Evolutionary conservation across 2,888 invertebrate species (phyloP).

Genomic region (Dioctria rufipes): DNA sequence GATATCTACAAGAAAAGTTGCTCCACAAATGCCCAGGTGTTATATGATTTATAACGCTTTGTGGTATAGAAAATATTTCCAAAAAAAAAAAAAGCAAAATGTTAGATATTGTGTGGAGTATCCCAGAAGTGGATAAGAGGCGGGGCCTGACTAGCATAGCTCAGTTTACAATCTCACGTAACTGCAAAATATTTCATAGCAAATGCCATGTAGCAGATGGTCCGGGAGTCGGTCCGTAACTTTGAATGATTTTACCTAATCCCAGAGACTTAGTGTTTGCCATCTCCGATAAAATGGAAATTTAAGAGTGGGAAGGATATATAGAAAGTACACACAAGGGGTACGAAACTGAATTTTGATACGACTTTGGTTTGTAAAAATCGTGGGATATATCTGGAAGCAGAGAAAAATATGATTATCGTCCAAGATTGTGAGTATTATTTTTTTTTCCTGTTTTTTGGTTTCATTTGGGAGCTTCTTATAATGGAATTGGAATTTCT

Average conservation of each 20-base stretch:
- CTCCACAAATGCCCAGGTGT: slow-evolving; percentile 46
- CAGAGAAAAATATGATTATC: too few relatives aligned
- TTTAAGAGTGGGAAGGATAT: not conserved
- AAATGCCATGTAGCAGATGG: slow-evolving; percentile 49
- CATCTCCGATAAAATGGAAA: slow-evolving; percentile 38
- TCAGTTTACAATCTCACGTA: slow-evolving; percentile 50
- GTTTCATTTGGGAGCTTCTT: too few relatives aligned
- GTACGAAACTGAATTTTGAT: too few relatives aligned
- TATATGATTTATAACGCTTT: slow-evolving; percentile 47
- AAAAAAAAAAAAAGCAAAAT: slow-evolving; percentile 32
- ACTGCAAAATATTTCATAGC: slow-evolving; percentile 50
- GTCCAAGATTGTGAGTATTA: too few relatives aligned
- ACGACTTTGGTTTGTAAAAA: too few relatives aligned
- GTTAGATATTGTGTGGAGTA: slow-evolving; percentile 13
- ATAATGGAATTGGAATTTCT: too few relatives aligned
- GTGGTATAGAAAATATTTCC: slow-evolving; percentile 37
- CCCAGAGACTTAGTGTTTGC: slow-evolving; percentile 28
- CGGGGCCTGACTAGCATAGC: not conserved
- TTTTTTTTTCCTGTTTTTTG: too few relatives aligned
- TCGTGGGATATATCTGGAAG: too few relatives aligned
- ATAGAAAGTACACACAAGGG: too few relatives aligned
- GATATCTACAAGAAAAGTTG: slow-evolving; percentile 40
- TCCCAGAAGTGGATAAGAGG: slow-evolving; percentile 15
- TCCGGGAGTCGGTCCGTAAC: slow-evolving; percentile 39
- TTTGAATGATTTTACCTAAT: slow-evolving; percentile 49